Evolutionary conservation across 2,888 invertebrate species (phyloP), one percentile per base, ranked within the genome.

Genomic region (Ecdyonurus torrentis): DNA sequence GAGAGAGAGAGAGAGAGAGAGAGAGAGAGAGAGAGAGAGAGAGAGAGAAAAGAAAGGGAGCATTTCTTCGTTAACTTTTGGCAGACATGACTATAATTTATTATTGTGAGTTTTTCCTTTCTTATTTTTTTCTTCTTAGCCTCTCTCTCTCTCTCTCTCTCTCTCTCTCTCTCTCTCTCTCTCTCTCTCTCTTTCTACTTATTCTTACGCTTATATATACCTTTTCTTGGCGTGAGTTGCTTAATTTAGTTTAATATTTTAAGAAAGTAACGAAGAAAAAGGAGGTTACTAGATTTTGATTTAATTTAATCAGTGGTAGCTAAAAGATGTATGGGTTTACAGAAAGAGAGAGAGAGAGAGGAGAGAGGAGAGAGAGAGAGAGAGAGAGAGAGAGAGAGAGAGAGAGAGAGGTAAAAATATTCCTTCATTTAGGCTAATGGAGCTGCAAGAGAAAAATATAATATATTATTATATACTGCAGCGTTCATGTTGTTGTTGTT

Each of bases 231-330:
- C 37, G 37, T 37, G 37, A 37, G 37, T 37, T 37, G 37, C 22
- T 55, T 55, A 55, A 55, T 55, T 55, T 55, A 55, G 55, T 55
- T 55, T 55, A 55, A 55, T 55, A 55, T 55, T 55, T 55, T 55
- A 55, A 55, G 22, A 22, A 22, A 55, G 55, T 55, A 55, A 55
- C 55, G 55, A 55, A 55, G 55, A 55, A 55, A 55, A 55, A 55
- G 19, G 22, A 55, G 19, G 55, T 22, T 22, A 55, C 37, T 37
- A 37, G 55, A 55, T 55, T 55, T 55, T 55, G 55, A 55, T 55
- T 55, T 55, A 55, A 55, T 55, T 55, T 55, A 55, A 55, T 55
- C 37, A 37, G 37, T 37, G 37, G 37, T 37, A 37, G 37, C 37
- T 37, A 37, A 37, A 37, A 37, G 37, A 37, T 37, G 37, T 37